Base-by-base conservation (phyloP, 1,140 invertebrate species). In the Drosophila neocordata region DNA sequence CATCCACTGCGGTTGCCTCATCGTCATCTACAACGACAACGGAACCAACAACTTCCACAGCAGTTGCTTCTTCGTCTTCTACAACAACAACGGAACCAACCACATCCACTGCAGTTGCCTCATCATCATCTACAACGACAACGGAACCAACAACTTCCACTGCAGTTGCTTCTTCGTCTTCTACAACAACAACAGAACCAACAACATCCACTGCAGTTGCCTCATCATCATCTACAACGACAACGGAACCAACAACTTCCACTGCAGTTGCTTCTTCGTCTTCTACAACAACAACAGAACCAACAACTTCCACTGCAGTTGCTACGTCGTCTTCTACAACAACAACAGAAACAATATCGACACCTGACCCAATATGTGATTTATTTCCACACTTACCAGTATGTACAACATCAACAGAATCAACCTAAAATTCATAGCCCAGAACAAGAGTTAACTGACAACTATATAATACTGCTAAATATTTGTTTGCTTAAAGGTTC, bases 401-500 rank as follows among this genome's bases (percentile, higher is more conserved):
- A 27, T 53, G 51, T 24, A 53, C 51, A 13, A 48, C 41, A 48
- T 18, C n/a, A 34, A 31, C 52, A 31, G 12, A 24, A 55, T 9
- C 24, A 1, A 34, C 24, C 1, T 8, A 9, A 12, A 35, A 12
- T 1, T 11, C 34, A 12, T 11, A 35, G 7, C 2, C 4, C 0
- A 31, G 7, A 31, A 6, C 4, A 31, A 31, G 4, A 31, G 5
- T 31, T 31, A 31, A 4, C 27, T 31, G 27, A 6, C 27, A 31
- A 31, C 4, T 31, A 6, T 7, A 6, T 31, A 31, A 31, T 31
- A 6, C 2, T 31, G 22, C 2, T 24, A 24, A 24, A 24, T 24
- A 24, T 4, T 24, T 24, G 4, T 24, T 24, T 0, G 4, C 22
- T 4, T 0, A 2, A 24, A 24, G 4, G 0, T 2, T 24, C 22